Evolutionary conservation across 2,797 vertebrate species (phyloP).

Genomic region (Chromobotia macracanthus): DNA sequence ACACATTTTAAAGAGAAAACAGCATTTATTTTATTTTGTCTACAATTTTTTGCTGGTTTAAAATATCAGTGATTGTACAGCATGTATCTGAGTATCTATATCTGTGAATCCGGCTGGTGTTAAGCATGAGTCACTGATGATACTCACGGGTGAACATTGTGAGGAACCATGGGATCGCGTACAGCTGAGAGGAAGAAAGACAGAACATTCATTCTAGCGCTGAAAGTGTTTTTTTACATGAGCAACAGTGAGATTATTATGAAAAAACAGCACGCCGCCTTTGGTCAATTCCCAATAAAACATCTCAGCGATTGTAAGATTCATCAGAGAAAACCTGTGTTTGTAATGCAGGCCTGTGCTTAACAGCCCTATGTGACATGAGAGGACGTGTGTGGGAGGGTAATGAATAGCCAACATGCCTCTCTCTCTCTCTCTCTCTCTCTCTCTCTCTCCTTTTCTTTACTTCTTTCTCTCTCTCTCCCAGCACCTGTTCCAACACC

Average conservation of each 20-base stretch:
- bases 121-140: background rate
- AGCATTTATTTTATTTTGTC: too few relatives aligned
- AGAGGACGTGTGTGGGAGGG: slow-evolving; percentile 27
- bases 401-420: slow-evolving; percentile 33
- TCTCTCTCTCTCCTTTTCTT: slow-evolving; percentile 39
- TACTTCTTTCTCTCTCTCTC: slow-evolving; percentile 30
- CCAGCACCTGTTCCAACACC: slow-evolving; percentile 43
- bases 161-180: slow-evolving; percentile 98
- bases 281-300: slow-evolving; percentile 9
- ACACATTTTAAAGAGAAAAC: too few relatives aligned
- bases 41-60: too few relatives aligned
- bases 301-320: slow-evolving; percentile 12
- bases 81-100: too few relatives aligned
- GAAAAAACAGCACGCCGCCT: slow-evolving; percentile 16
- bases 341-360: slow-evolving; percentile 26
- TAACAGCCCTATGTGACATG: slow-evolving; percentile 19
- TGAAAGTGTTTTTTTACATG: slow-evolving; percentile 17
- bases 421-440: slow-evolving; percentile 44
- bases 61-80: too few relatives aligned
- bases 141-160: slow-evolving; percentile 99
- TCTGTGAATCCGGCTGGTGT: background rate
- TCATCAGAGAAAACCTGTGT: slow-evolving; percentile 30
- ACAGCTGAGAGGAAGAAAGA: slow-evolving; percentile 79
- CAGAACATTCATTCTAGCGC: slow-evolving; percentile 2
- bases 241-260: slow-evolving; percentile 24